Evolutionary conservation across 2,113 vertebrate species (phyloP).

Genomic region (Blennius ocellaris): DNA sequence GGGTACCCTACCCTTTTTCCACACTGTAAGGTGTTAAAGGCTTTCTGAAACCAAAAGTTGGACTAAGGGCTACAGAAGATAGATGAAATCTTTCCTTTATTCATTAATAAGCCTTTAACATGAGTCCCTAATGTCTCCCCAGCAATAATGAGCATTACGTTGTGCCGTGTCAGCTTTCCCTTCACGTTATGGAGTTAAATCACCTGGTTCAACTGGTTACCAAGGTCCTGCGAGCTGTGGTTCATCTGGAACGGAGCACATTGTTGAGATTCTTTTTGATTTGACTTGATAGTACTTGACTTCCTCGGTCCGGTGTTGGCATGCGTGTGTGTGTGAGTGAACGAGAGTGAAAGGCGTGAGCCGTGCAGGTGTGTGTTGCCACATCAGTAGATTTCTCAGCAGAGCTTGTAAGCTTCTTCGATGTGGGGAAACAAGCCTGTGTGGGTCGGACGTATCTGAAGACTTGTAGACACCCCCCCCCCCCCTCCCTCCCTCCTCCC

Average conservation of each 20-base stretch:
- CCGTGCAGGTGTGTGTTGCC: slow-evolving; percentile 44
- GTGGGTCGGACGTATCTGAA: slow-evolving; percentile 25
- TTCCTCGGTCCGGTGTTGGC: slow-evolving; percentile 37
- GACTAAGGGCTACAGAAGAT: too few species aligned
- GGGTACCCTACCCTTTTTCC: too few species aligned
- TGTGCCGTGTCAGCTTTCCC: slow-evolving; percentile 20
- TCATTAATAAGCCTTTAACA: too few species aligned
- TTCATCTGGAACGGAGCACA: slow-evolving; percentile 20
- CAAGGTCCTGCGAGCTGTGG: neutral
- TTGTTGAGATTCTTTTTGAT: slow-evolving; percentile 56
- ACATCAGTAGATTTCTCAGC: slow-evolving; percentile 61
- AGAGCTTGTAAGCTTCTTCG: slow-evolving; percentile 62
- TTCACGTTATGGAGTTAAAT: neutral
- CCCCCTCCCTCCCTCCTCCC: too few species aligned
- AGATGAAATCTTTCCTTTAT: too few species aligned
- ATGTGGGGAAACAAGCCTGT: slow-evolving; percentile 40
- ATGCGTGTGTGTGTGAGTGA: slow-evolving; percentile 17
- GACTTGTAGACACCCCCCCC: neutral
- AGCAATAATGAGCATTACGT: slow-evolving; percentile 19
- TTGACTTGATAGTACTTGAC: slow-evolving; percentile 67
- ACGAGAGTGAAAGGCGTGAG: slow-evolving; percentile 24
- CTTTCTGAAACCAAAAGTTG: too few species aligned
- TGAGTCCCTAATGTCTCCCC: neutral
- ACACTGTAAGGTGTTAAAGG: too few species aligned
- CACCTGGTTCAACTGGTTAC: slow-evolving; percentile 7